Evolutionary conservation across 2,888 invertebrate genomes (phyloP), one percentile per base, ranked within the genome.

Genomic region (Hypomecis punctinalis): DNA sequence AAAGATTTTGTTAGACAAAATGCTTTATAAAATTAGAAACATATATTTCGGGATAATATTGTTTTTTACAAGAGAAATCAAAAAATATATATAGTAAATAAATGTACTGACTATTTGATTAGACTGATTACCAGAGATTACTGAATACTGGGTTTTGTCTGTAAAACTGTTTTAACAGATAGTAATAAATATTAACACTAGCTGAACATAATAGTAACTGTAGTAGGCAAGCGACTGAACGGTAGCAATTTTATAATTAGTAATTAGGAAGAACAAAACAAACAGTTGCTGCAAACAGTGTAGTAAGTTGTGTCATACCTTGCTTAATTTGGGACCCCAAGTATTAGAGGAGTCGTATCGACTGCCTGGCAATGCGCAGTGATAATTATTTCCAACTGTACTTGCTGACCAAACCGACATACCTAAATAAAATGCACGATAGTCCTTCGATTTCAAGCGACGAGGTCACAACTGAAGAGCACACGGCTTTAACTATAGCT

Each of bases 381-480:
- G 87, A 81, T 88, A 89, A 88, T 91, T 91, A 88, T 91, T 91
- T 81, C 91, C 95, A 87, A 94, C 93, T 79, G 94, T 93, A 85
- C 94, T 94, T 83, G 95, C 95, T 81, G 95, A 95, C 96, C 96
- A 96, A 89, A 96, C 94, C 92, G 96, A 96, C 96, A 95, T 95
- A 91, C 91, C 91, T 91, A 93, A 89, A 78, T 83, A 87, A 84
- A 86, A 86, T 81, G 82, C 84, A 87, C 85, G 84, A 83, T 75
- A 90, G 86, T 86, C 85, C 88, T 89, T 89, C 85, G 82, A 82
- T 82, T 83, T 80, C 79, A 81, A 76, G 80, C 78, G 83, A 79
- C 76, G 90, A 90, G 89, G 90, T 91, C 89, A 90, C 83, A 81
- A 71, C 61, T 48, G 53, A 54, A 61, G 53, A 57, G 53, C 46